phyloP scores from a whole-genome alignment of 2,113 vertebrate genomes.

The Etheostoma spectabile region DNA sequence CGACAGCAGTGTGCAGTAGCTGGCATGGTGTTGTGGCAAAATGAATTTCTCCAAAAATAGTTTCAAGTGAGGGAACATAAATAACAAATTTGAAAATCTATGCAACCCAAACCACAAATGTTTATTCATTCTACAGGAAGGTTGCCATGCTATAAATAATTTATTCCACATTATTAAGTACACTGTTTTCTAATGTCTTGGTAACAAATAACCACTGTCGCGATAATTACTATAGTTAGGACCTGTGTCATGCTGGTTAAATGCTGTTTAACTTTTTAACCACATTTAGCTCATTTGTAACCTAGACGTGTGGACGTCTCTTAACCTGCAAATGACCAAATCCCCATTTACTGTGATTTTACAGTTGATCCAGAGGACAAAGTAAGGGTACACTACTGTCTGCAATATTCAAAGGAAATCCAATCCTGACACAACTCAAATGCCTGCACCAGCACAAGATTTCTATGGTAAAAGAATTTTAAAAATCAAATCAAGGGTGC shows the following conservation, averaged over 20 bases:
- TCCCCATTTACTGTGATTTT: no score
- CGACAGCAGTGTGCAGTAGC: slow-evolving; percentile 19
- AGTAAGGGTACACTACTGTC: background rate
- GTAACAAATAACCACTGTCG: background rate
- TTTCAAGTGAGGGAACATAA: background rate
- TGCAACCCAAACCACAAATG: background rate
- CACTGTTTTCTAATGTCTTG: background rate
- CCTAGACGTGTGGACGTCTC: background rate
- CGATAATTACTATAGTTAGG: background rate
- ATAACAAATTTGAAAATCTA: background rate
- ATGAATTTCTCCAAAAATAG: slow-evolving; percentile 5
- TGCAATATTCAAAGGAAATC: background rate
- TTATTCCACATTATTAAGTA: background rate
- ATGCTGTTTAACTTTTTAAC: background rate
- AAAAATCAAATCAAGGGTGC: background rate
- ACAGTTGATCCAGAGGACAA: background rate
- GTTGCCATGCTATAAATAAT: background rate
- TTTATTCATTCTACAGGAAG: background rate
- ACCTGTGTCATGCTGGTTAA: background rate
- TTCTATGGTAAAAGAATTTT: background rate
- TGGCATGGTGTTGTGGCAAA: background rate
- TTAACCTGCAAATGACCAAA: background rate
- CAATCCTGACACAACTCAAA: background rate
- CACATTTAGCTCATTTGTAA: background rate
- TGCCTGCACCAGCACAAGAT: background rate